These are phyloP conservation scores for Scaptomyza hsui DNA, from an alignment of 1,140 invertebrate genomes.

Conservation along the genomic window DNA sequence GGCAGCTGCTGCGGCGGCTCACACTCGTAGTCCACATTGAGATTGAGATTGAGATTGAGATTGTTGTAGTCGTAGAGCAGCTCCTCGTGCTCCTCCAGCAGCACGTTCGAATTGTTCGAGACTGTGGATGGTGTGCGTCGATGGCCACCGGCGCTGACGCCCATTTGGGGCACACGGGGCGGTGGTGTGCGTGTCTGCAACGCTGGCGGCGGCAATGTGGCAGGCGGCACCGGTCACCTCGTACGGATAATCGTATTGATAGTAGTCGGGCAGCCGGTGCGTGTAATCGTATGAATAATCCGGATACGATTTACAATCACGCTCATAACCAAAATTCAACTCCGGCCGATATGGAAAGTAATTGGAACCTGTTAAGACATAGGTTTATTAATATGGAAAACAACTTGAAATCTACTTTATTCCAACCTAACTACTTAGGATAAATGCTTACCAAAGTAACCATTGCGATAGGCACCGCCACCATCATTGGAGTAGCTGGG, in stretches of 20 bases:
- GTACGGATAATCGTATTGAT: slow-evolving; percentile 68
- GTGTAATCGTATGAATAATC: slow-evolving; percentile 83
- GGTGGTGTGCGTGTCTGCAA: slow-evolving; percentile 70
- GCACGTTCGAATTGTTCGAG: slow-evolving; percentile 82
- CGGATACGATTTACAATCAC: slow-evolving; percentile 83
- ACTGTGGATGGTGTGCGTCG: slow-evolving; percentile 78
- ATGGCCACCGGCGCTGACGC: slow-evolving; percentile 73
- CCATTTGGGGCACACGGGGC: slow-evolving; percentile 80
- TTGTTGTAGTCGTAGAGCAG: slow-evolving; percentile 84
- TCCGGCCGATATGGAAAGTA: slow-evolving; percentile 83
- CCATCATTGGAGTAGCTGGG: slow-evolving; percentile 81
- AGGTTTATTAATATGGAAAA: too few species aligned
- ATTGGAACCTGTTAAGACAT: slow-evolving; percentile 63
- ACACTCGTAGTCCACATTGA: slow-evolving; percentile 59
- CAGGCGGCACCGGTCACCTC: slow-evolving; percentile 43
- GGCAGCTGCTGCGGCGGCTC: slow-evolving; percentile 18
- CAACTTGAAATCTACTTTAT: too few species aligned
- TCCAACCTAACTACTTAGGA: too few species aligned
- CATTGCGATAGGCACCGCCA: slow-evolving; percentile 73
- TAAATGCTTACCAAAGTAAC: slow-evolving; percentile 71
- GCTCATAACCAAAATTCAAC: slow-evolving; percentile 74
- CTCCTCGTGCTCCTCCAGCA: slow-evolving; percentile 84
- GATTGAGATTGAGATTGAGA: slow-evolving; percentile 64
- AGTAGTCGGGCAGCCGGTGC: slow-evolving; percentile 77
- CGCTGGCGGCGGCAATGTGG: slow-evolving; percentile 13